Evolutionary conservation across 2,113 vertebrate genomes (phyloP).

Genomic region (Eulemur macaco): DNA sequence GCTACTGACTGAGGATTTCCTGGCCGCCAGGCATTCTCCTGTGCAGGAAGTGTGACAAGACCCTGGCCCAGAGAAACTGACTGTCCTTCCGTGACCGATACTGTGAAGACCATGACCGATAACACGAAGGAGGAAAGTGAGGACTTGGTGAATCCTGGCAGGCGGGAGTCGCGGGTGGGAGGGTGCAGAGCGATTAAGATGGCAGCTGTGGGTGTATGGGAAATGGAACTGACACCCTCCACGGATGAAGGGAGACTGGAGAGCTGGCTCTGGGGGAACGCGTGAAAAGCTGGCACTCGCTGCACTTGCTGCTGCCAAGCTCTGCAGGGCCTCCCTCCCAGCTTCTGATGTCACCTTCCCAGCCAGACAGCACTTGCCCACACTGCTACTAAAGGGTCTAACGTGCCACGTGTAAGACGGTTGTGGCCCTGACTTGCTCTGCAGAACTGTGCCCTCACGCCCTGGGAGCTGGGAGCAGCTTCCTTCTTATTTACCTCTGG

Average conservation of each 20-base stretch:
- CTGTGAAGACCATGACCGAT: no score
- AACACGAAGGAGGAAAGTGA: fast-evolving
- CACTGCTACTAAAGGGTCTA: fast-evolving
- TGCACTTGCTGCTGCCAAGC: fast-evolving
- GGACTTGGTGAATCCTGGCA: fast-evolving
- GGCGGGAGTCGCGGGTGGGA: no score
- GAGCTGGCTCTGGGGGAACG: neutral
- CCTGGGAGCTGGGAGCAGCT: neutral
- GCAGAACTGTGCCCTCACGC: neutral
- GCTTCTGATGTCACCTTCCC: neutral
- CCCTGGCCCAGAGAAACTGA: neutral
- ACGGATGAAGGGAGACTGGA: fast-evolving
- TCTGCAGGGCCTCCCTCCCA: neutral
- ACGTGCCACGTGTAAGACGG: fast-evolving
- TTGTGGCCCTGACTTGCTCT: neutral
- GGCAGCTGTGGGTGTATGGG: neutral
- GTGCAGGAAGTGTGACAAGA: fast-evolving
- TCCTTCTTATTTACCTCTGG: no score
- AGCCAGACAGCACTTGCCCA: neutral
- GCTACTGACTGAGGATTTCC: fast-evolving
- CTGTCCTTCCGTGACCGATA: fast-evolving
- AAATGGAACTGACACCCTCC: neutral
- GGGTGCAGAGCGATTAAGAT: fast-evolving
- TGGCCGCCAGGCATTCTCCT: fast-evolving
- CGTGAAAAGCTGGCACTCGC: fast-evolving